A percentile compares a stretch with the other conserved stretches of the same genome.
phyloP scores from a whole-genome alignment of 2,797 vertebrate species.

The Picus viridis region DNA sequence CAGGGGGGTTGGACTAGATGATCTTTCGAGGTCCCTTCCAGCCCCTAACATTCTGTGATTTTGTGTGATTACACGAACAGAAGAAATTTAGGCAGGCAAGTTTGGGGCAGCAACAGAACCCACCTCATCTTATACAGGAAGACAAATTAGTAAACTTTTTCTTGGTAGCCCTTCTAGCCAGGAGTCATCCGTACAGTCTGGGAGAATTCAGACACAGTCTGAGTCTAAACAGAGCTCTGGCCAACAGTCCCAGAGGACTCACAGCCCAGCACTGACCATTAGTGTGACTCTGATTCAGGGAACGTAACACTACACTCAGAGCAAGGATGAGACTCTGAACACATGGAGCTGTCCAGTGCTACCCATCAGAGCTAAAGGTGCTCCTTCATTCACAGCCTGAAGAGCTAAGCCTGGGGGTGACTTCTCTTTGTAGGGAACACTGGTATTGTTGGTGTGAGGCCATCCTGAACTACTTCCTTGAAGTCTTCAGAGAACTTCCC shows the following conservation, averaged over 20 bases:
- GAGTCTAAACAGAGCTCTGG: neutral
- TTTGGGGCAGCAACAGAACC: neutral
- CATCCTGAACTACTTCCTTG: neutral
- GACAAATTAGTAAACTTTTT: neutral
- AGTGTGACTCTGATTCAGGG: neutral
- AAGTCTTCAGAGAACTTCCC: neutral
- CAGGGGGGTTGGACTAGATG: too few relatives aligned
- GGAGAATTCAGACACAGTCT: neutral
- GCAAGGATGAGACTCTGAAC: neutral
- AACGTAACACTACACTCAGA: neutral
- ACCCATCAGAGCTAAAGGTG: neutral
- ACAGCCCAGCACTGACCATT: neutral
- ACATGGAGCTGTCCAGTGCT: neutral
- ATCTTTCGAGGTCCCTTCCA: too few relatives aligned
- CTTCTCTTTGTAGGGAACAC: neutral
- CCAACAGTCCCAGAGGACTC: neutral
- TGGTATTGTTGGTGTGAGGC: neutral
- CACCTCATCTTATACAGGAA: neutral
- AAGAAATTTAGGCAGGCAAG: neutral
- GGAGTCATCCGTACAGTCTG: neutral
- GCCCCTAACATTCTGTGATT: too few relatives aligned
- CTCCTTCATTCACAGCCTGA: neutral
- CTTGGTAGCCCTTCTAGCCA: neutral
- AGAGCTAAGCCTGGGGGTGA: neutral
- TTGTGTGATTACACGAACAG: neutral